phyloP scores from a whole-genome alignment of 2,797 vertebrate species.

The Neosilurus mollespiculum region DNA sequence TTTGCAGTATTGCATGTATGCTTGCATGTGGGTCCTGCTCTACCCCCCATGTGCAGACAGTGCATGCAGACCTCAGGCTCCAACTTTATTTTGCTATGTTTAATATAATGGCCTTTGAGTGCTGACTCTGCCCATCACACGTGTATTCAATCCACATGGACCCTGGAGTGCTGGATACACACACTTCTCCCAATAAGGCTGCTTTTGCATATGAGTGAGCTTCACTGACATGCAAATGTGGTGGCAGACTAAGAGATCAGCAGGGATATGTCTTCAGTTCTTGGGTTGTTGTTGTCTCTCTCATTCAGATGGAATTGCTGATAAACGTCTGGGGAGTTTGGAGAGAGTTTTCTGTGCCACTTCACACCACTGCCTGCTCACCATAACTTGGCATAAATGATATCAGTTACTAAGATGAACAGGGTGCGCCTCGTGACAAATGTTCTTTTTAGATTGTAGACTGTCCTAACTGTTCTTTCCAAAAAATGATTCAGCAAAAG shows the following conservation, averaged over 20 bases:
- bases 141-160: constrained; percentile 19
- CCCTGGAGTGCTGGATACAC: neutral
- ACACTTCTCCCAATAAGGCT: neutral
- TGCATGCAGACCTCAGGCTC: neutral
- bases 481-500: constrained; percentile 42
- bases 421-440: constrained; percentile 22
- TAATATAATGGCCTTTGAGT: neutral
- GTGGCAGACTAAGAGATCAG: neutral
- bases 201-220: constrained; percentile 16
- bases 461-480: constrained; percentile 32
- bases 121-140: constrained; percentile 14
- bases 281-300: constrained; percentile 5
- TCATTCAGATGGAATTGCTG: constrained; percentile 18
- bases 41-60: neutral
- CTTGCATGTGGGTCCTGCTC: neutral
- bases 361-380: neutral
- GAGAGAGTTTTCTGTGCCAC: neutral
- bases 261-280: constrained; percentile 4
- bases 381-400: neutral
- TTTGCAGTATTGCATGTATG: constrained; percentile 10
- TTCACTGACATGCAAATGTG: constrained; percentile 12
- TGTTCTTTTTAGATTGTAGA: constrained; percentile 26
- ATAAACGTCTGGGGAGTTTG: neutral
- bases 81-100: neutral
- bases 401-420: constrained; percentile 26